phyloP scores from a whole-genome alignment of 2,113 vertebrate species.

The Hippocampus mohnikei region DNA sequence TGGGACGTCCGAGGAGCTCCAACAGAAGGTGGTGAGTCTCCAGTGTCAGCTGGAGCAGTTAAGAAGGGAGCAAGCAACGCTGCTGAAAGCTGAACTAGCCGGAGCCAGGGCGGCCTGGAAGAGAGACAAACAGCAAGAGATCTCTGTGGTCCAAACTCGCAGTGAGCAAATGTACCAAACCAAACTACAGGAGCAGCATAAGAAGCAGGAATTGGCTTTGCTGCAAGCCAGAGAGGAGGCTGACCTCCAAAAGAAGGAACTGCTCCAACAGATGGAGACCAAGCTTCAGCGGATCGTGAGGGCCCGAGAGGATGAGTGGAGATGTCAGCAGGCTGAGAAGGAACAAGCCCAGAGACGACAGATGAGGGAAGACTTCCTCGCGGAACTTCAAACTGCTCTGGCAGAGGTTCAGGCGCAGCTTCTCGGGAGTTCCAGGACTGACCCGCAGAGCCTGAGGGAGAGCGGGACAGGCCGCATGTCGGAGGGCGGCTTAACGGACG shows the following conservation, averaged over 20 bases:
- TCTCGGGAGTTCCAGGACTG: slow-evolving; percentile 25
- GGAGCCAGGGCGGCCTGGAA: slow-evolving; percentile 82
- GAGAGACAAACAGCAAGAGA: slow-evolving; percentile 86
- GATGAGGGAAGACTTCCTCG: slow-evolving; percentile 69
- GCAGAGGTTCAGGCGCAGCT: slow-evolving; percentile 69
- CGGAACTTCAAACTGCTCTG: slow-evolving; percentile 71
- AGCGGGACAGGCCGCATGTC: slow-evolving; percentile 15
- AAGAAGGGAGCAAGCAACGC: slow-evolving; percentile 73
- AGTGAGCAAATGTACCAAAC: slow-evolving; percentile 77
- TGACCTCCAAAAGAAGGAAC: slow-evolving; percentile 73
- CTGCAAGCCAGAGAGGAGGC: slow-evolving; percentile 74
- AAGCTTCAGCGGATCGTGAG: slow-evolving; percentile 73
- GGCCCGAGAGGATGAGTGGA: slow-evolving; percentile 77
- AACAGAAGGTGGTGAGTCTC: slow-evolving; percentile 76
- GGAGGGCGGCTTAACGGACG: slow-evolving; percentile 64
- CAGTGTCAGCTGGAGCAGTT: slow-evolving; percentile 75
- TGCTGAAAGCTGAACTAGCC: slow-evolving; percentile 84
- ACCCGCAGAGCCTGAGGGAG: slow-evolving; percentile 38
- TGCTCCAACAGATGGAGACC: slow-evolving; percentile 77
- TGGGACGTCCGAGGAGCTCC: slow-evolving; percentile 68
- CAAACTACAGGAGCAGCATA: slow-evolving; percentile 79
- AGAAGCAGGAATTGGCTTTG: slow-evolving; percentile 77
- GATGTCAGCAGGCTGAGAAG: slow-evolving; percentile 64
- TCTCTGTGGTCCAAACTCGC: slow-evolving; percentile 73
- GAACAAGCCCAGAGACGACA: slow-evolving; percentile 59